phyloP scores from a whole-genome alignment of 1,140 invertebrate genomes.

The Dendrolimus punctatus region DNA sequence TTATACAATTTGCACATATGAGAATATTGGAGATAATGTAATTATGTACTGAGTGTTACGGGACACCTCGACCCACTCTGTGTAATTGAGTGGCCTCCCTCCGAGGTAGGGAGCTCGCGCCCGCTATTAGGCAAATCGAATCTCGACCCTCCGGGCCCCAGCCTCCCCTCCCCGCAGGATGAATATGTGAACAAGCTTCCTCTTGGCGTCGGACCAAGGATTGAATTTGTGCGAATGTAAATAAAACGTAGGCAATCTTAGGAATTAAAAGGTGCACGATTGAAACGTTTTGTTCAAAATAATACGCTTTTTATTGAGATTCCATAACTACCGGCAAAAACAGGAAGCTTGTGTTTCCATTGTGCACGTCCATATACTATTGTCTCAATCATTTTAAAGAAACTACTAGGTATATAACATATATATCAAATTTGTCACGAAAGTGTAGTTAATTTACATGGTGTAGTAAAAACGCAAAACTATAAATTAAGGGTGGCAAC shows the following conservation, averaged over 20 bases:
- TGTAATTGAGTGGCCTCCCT: constrained; percentile 64
- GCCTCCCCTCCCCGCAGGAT: constrained; percentile 17
- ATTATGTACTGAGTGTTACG: constrained; percentile 60
- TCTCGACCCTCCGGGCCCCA: constrained; percentile 32
- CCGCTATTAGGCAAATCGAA: constrained; percentile 69
- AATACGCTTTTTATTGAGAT: too few species aligned
- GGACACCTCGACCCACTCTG: constrained; percentile 58
- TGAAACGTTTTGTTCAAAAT: too few species aligned
- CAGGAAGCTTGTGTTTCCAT: too few species aligned
- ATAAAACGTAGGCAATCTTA: constrained; percentile 35
- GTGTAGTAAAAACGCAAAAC: too few species aligned
- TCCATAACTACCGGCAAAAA: too few species aligned
- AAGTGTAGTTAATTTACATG: too few species aligned
- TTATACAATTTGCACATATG: constrained; percentile 11
- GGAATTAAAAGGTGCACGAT: too few species aligned
- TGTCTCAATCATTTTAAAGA: too few species aligned
- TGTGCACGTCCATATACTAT: too few species aligned
- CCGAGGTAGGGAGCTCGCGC: constrained; percentile 19
- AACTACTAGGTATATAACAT: too few species aligned
- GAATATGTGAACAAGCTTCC: constrained; percentile 43
- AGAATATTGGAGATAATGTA: constrained; percentile 53
- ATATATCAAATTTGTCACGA: too few species aligned
- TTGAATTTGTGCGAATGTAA: constrained; percentile 65
- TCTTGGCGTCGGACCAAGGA: constrained; percentile 52
- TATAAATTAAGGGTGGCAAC: too few species aligned